A percentile compares a stretch with the other conserved stretches of the same genome.
These are phyloP conservation scores for Gnathonemus longibarbis DNA, from an alignment of 2,113 vertebrate genomes.

Conservation along the genomic window DNA sequence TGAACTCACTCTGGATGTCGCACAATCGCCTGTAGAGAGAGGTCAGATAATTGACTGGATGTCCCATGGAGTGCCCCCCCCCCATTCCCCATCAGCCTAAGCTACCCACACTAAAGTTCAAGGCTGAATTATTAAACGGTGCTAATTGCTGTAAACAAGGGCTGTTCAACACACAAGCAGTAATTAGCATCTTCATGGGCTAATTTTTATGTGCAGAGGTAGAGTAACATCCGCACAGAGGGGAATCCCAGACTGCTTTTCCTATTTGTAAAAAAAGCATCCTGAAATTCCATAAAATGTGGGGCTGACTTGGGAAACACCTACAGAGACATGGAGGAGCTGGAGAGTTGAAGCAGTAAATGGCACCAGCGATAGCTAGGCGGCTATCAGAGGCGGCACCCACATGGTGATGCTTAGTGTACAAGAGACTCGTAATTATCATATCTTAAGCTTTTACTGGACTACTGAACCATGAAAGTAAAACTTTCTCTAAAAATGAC, in stretches of 20 bases:
- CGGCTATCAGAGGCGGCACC: not conserved
- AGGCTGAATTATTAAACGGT: slow-evolving; percentile 66
- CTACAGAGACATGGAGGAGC: not conserved
- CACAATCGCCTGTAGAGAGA: slow-evolving; percentile 28
- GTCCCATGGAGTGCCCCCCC: slow-evolving; percentile 42
- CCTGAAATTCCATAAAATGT: not conserved
- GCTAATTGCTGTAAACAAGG: slow-evolving; percentile 54
- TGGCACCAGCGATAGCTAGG: not conserved
- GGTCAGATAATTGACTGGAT: slow-evolving; percentile 57
- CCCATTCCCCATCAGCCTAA: slow-evolving; percentile 32
- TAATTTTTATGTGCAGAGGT: not conserved
- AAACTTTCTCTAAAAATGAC: not conserved
- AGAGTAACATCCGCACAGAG: not conserved
- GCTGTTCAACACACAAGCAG: slow-evolving; percentile 46
- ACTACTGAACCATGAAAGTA: not conserved
- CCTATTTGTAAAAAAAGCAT: not conserved
- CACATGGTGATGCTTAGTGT: not conserved
- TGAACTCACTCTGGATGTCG: slow-evolving; percentile 34
- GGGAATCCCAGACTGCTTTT: not conserved
- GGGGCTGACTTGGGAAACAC: not conserved
- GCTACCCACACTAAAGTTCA: slow-evolving; percentile 64
- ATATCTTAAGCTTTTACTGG: not conserved
- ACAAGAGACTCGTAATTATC: not conserved
- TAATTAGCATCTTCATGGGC: slow-evolving; percentile 21
- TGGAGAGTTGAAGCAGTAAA: not conserved